A percentile compares a stretch with the other conserved stretches of the same genome.
phyloP scores from a whole-genome alignment of 2,888 invertebrate species.

The Athalia circularis region DNA sequence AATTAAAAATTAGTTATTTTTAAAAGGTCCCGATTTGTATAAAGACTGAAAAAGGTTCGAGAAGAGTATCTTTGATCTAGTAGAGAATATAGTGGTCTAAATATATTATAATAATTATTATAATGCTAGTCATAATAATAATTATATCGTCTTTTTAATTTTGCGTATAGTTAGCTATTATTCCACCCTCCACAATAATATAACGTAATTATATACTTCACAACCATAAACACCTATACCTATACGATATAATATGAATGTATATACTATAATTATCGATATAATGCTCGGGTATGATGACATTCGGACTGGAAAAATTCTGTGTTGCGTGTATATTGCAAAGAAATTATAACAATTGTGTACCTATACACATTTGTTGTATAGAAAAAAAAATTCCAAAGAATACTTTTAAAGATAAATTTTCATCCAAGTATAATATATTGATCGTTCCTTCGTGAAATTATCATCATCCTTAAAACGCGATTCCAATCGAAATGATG shows the following conservation, averaged over 20 bases:
- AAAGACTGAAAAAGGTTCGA: conserved; percentile 42
- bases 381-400: too few species aligned
- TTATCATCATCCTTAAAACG: conserved; percentile 20
- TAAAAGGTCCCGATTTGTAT: conserved; percentile 42
- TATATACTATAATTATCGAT: conserved; percentile 22
- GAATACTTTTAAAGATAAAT: too few species aligned
- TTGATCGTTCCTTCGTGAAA: conserved; percentile 27
- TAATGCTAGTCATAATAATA: background rate
- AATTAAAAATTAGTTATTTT: conserved; percentile 38
- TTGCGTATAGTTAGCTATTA: background rate
- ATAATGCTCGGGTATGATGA: too few species aligned
- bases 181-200: background rate
- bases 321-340: conserved; percentile 36
- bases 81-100: conserved; percentile 40
- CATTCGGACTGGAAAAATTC: background rate
- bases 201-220: background rate
- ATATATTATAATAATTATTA: conserved; percentile 4
- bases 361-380: too few species aligned
- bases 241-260: background rate
- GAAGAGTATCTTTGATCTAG: conserved; percentile 39
- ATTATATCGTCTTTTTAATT: conserved; percentile 29
- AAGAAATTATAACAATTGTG: background rate
- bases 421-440: background rate
- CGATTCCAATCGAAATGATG: background rate
- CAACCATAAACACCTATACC: background rate